Evolutionary conservation across 2,888 invertebrate genomes (phyloP).

Genomic region (Pterostichus madidus): DNA sequence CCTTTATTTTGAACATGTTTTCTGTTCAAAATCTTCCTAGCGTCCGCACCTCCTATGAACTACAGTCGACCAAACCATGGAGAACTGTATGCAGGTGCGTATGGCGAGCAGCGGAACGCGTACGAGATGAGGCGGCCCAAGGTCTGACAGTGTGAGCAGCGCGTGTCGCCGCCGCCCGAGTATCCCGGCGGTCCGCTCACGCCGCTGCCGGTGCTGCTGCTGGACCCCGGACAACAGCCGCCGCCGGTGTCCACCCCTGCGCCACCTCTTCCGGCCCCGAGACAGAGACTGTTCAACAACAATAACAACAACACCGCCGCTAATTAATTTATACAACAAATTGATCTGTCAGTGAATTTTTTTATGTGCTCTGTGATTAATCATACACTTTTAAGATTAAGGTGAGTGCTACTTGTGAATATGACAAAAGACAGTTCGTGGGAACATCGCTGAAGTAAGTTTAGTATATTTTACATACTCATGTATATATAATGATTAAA

Average conservation of each 20-base stretch:
- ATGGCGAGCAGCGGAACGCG: constrained; percentile 86
- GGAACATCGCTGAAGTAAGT: constrained; percentile 65
- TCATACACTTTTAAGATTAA: constrained; percentile 53
- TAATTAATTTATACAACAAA: constrained; percentile 44
- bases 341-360: constrained; percentile 60
- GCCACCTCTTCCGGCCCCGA: constrained; percentile 46
- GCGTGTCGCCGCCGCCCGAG: constrained; percentile 76
- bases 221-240: constrained; percentile 36
- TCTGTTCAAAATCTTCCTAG: constrained; percentile 71
- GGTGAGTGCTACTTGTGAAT: constrained; percentile 65
- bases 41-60: constrained; percentile 75
- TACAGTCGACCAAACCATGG: constrained; percentile 77
- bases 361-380: constrained; percentile 64
- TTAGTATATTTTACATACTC: constrained; percentile 66
- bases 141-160: constrained; percentile 80
- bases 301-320: constrained; percentile 45
- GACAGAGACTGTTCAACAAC: constrained; percentile 62
- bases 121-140: constrained; percentile 79
- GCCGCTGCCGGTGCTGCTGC: constrained; percentile 68
- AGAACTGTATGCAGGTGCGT: constrained; percentile 87
- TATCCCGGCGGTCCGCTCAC: constrained; percentile 76
- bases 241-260: not conserved
- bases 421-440: constrained; percentile 51
- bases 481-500: constrained; percentile 65
- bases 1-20: constrained; percentile 64